phyloP scores from a whole-genome alignment of 2,113 vertebrate genomes.

The Callaeas wilsoni region DNA sequence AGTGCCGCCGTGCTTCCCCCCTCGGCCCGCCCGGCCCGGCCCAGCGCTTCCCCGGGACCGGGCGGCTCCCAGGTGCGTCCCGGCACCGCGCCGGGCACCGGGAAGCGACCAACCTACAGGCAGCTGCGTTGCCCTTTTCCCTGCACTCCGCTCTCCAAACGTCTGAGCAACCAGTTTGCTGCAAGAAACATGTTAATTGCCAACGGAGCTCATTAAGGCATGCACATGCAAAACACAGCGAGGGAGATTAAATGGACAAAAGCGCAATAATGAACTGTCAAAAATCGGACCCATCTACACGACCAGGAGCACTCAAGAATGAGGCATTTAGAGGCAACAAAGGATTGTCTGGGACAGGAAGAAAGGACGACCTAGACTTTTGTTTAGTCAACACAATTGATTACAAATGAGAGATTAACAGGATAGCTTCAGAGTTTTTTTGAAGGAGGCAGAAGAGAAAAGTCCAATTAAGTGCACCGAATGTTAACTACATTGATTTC shows the following conservation, averaged over 20 bases:
- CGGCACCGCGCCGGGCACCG: slow-evolving; percentile 48
- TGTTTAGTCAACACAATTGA: slow-evolving; percentile 98
- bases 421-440: slow-evolving; percentile 89
- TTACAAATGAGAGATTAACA: slow-evolving; percentile 99
- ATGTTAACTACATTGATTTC: slow-evolving; percentile 99
- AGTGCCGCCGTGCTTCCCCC: slow-evolving; percentile 13
- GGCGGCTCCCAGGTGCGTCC: slow-evolving; percentile 9
- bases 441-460: slow-evolving; percentile 88
- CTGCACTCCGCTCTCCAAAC: slow-evolving; percentile 84
- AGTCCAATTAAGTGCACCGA: slow-evolving; percentile 99
- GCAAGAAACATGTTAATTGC: slow-evolving; percentile 97
- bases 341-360: slow-evolving; percentile 93
- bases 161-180: slow-evolving; percentile 94
- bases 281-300: slow-evolving; percentile 92
- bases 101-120: slow-evolving; percentile 82
- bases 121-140: slow-evolving; percentile 92
- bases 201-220: slow-evolving; percentile 93
- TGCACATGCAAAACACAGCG: slow-evolving; percentile 89
- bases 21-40: not conserved
- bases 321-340: slow-evolving; percentile 96
- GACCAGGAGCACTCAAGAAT: slow-evolving; percentile 90
- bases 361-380: slow-evolving; percentile 97
- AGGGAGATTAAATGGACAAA: slow-evolving; percentile 88
- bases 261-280: slow-evolving; percentile 97
- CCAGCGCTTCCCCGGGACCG: not conserved